Conservation (phyloP, 2,797 vertebrate genomes). For the Tragelaphus oryx region DNA sequence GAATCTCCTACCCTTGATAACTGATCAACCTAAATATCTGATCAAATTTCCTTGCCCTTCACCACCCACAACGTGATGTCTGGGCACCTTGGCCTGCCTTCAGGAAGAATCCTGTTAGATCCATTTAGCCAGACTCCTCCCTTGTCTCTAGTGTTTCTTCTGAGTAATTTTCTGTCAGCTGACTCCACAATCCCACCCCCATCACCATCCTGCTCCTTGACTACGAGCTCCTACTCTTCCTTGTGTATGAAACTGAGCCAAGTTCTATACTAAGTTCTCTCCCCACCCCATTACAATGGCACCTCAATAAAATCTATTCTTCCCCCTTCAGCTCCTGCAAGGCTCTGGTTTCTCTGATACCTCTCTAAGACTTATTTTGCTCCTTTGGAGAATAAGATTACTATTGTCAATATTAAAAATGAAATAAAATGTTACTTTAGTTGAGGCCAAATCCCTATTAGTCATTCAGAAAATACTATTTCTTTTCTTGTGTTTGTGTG, state of each 20-base stretch:
- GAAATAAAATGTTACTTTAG: neutral
- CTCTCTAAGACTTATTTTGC: neutral
- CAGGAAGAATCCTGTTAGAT: neutral
- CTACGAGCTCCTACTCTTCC: neutral
- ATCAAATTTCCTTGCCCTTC: neutral
- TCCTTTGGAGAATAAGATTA: neutral
- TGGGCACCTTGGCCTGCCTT: neutral
- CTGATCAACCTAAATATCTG: neutral
- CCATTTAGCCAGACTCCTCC: neutral
- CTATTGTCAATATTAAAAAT: neutral
- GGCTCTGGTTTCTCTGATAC: neutral
- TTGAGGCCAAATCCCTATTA: neutral
- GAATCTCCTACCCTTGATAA: neutral
- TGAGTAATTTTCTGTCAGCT: neutral
- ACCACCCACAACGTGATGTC: rapidly evolving
- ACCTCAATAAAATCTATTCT: neutral
- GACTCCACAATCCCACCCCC: neutral
- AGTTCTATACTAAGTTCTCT: neutral
- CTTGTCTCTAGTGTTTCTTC: neutral
- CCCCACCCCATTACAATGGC: neutral
- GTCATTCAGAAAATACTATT: neutral
- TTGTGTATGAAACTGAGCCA: neutral
- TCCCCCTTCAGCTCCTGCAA: neutral
- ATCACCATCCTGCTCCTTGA: neutral
- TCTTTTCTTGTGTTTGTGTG: neutral